These are phyloP conservation scores for Gasterosteus nipponicus DNA, from an alignment of 2,113 vertebrate genomes.

Conservation along the genomic window DNA sequence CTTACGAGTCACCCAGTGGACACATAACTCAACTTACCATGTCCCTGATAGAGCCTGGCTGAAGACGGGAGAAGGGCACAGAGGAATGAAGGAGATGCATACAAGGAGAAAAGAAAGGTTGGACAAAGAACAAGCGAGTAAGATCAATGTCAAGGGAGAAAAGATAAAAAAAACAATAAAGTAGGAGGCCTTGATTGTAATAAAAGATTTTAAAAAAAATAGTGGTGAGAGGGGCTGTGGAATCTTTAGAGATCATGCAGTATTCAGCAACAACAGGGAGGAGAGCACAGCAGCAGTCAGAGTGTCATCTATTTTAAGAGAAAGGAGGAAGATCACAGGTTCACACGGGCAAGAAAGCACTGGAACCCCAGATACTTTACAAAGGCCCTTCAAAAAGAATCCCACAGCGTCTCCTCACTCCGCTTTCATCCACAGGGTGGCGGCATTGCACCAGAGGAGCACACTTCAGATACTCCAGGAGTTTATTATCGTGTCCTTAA, in stretches of 20 bases:
- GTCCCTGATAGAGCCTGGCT: slow-evolving; percentile 99
- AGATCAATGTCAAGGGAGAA: slow-evolving; percentile 84
- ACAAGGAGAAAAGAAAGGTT: slow-evolving; percentile 75
- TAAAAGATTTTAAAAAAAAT: slow-evolving; percentile 64
- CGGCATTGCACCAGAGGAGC: neutral
- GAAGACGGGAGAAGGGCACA: slow-evolving; percentile 80
- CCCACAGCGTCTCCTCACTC: neutral
- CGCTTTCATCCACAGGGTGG: slow-evolving; percentile 67
- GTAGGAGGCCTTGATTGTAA: slow-evolving; percentile 51
- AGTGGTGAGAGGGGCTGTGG: slow-evolving; percentile 19
- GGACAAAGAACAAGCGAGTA: slow-evolving; percentile 82
- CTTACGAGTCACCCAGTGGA: slow-evolving; percentile 55
- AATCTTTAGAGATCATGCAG: slow-evolving; percentile 75
- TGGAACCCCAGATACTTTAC: neutral
- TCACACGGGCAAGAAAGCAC: neutral
- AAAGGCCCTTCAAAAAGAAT: neutral
- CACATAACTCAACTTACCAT: slow-evolving; percentile 90
- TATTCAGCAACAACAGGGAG: slow-evolving; percentile 60
- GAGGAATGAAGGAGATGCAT: slow-evolving; percentile 69
- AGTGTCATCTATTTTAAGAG: neutral
- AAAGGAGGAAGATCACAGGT: neutral
- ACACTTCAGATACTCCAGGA: neutral
- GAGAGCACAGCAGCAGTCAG: slow-evolving; percentile 57
- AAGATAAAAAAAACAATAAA: slow-evolving; percentile 74
- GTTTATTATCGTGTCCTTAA: slow-evolving; percentile 15